These are phyloP conservation scores for Romanogobio albipinnatus DNA, from an alignment of 2,113 vertebrate genomes.

Conservation along the genomic window DNA sequence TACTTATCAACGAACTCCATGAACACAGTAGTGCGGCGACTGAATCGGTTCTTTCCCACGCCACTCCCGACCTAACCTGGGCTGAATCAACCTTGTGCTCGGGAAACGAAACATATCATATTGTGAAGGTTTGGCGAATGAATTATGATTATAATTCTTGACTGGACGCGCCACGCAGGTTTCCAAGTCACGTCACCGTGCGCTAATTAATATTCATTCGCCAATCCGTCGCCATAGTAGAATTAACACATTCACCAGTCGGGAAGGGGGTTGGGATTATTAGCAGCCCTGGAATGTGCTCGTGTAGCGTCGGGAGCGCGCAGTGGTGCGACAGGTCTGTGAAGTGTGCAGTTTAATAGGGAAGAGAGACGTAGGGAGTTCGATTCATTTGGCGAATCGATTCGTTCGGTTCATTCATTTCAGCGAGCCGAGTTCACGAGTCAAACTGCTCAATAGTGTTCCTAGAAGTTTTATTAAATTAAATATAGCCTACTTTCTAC, in stretches of 20 bases:
- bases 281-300: slow-evolving; percentile 75
- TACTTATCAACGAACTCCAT: too few species aligned
- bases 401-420: not conserved
- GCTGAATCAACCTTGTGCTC: not conserved
- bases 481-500: not conserved
- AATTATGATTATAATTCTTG: not conserved
- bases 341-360: slow-evolving; percentile 64
- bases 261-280: slow-evolving; percentile 64
- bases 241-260: slow-evolving; percentile 41
- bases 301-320: slow-evolving; percentile 62
- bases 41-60: not conserved
- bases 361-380: slow-evolving; percentile 51
- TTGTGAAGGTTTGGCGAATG: not conserved
- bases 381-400: slow-evolving; percentile 23
- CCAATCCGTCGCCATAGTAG: slow-evolving; percentile 13
- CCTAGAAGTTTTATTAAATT: too few species aligned
- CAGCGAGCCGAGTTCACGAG: not conserved
- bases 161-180: not conserved
- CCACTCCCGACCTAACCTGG: not conserved
- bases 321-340: slow-evolving; percentile 71
- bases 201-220: slow-evolving; percentile 4
- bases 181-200: not conserved
- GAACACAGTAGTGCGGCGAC: too few species aligned
- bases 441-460: not conserved
- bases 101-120: slow-evolving; percentile 15